Evolutionary conservation across 1,140 invertebrate genomes (phyloP), one percentile per base, ranked within the genome.

Genomic region (Anoplophora glabripennis): DNA sequence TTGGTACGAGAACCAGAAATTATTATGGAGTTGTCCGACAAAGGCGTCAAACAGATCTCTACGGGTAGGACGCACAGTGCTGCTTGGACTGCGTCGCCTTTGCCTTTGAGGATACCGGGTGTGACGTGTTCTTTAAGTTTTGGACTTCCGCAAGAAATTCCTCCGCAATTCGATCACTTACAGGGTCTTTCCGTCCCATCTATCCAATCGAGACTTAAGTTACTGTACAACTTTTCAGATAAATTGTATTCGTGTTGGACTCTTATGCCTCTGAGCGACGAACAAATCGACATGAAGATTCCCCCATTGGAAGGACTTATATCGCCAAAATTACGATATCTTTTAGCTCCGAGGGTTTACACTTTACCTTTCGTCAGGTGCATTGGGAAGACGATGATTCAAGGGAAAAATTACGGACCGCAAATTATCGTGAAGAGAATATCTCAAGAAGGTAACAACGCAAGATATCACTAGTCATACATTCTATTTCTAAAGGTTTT

Each of bases 321-420:
- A 34, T 78, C 78, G 41, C 78, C 80, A 4, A 71, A 75, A 57
- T 68, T 87, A 28, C 70, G 85, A 35, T 77, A 79, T 8, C 57
- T 87, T 11, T 69, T 86, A 35, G 80, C 83, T 2, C 80, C 84
- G 1, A 68, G 82, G 37, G 83, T 87, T 3, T 85, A 85, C 69
- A 86, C 83, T 1, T 74, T 87, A 48, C 86, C 86, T 8, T 78
- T 88, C 66, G 84, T 87, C 0, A 73, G 84, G 53, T 80, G 82
- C 57, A 76, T 87, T 10, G 82, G 83, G 18, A 80, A 84, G 54
- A 88, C 85, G 0, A 87, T 87, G 85, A 80, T 86, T 8, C 84
- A 86, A 68, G 84, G 84, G 7, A 79, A 82, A 54, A 87, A 86
- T 72, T 87, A 85, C 66, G 85, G 86, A 0, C 85, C 86, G 1